Percentiles rank a stretch among this genome's conserved stretches.
Conservation (phyloP, 2,113 vertebrate species). For the Albula goreensis region DNA sequence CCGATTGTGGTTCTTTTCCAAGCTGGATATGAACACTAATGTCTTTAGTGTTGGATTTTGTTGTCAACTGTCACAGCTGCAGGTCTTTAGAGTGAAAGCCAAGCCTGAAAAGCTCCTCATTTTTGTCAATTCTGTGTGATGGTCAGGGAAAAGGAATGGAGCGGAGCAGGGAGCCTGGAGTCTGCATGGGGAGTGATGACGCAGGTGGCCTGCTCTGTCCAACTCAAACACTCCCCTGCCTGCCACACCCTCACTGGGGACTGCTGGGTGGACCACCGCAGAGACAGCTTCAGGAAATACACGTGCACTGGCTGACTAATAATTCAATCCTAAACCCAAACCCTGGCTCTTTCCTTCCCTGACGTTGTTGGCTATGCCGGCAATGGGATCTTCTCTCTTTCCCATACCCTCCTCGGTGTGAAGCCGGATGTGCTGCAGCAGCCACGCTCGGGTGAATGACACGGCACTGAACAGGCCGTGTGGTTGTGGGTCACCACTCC, state of each 20-base stretch:
- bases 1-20: neutral
- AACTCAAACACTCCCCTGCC: neutral
- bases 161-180: neutral
- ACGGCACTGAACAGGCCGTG: neutral
- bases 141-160: neutral
- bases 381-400: neutral
- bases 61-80: neutral
- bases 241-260: neutral
- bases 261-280: neutral
- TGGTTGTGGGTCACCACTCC: neutral
- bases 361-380: neutral
- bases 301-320: neutral
- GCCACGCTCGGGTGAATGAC: neutral
- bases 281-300: neutral
- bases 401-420: neutral
- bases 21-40: neutral
- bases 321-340: neutral
- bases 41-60: neutral
- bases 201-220: neutral
- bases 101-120: too few relatives aligned
- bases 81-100: neutral
- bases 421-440: neutral
- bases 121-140: neutral
- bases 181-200: neutral
- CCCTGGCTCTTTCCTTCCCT: neutral